A percentile compares a stretch with the other conserved stretches of the same genome.
These are phyloP conservation scores for Peromyscus leucopus DNA, from an alignment of 2,113 vertebrate genomes.

Conservation along the genomic window DNA sequence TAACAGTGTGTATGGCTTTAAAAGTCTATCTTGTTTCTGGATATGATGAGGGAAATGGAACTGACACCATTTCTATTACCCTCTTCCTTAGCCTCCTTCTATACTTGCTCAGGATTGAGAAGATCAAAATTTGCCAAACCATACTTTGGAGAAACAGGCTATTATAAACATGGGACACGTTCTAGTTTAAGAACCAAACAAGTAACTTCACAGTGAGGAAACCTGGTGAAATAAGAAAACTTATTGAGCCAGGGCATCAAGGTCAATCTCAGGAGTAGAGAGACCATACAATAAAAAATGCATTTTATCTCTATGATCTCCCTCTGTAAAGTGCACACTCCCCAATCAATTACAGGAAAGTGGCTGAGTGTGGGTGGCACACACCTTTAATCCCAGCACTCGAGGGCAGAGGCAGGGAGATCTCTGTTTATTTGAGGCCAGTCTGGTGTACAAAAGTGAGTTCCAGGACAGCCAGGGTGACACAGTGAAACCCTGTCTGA, in stretches of 20 bases:
- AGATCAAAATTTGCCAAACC: neutral
- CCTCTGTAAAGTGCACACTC: neutral
- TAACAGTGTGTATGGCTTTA: neutral
- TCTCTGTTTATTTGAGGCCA: neutral
- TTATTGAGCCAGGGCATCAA: neutral
- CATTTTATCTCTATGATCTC: neutral
- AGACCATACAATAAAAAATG: slow-evolving; percentile 9
- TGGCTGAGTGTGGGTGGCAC: neutral
- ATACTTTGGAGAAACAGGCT: neutral
- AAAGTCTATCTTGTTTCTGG: neutral
- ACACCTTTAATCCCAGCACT: neutral
- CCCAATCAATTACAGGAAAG: neutral
- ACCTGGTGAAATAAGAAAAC: neutral
- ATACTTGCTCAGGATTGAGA: neutral
- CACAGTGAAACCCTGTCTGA: neutral
- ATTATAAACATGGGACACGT: neutral
- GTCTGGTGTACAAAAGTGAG: neutral
- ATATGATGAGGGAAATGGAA: slow-evolving; percentile 15
- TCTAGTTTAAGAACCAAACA: neutral
- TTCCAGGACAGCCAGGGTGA: neutral
- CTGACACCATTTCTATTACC: neutral
- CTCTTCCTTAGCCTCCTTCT: neutral
- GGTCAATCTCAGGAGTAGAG: neutral
- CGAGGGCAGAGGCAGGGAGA: neutral
- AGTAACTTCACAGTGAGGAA: neutral